Evolutionary conservation across 2,888 invertebrate genomes (phyloP), one percentile per base, ranked within the genome.

Genomic region (Zele albiditarsus): DNA sequence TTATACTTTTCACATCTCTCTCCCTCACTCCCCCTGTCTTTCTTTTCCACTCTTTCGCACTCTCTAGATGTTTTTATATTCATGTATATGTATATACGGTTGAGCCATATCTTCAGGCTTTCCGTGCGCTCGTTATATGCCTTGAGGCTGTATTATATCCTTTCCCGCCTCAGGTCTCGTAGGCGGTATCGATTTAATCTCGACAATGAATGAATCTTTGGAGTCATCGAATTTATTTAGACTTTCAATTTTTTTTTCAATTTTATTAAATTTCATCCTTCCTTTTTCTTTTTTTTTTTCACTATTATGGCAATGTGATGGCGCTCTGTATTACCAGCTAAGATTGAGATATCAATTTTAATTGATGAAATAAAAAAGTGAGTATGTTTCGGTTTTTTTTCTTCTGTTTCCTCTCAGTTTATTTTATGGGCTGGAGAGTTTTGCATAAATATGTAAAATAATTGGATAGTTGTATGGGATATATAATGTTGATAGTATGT

Each of bases 161-260:
- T 38, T 38, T 14, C 27, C 10, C 16, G 42, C 46, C 38, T 16
- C n/a, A 16, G n/a, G 25, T 23, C 31, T 68, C 68, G 73, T 73
- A 73, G 73, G 73, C 73, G 73, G 53, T 73, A 73, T 73, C 68
- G 73, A 62, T 73, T 67, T 68, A 68, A 73, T 73, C 73, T 68
- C 42, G 58, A 49, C 60, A 16, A 68, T 60, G 38, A 42, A 67
- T 67, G 66, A 67, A 67, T 67, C 66, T 53, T 53, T 20, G 66
- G 14, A 67, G 66, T 60, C 71, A 58, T 66, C 75, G 75, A 75
- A 53, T 75, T 49, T 70, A 67, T 68, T 42, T 70, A 63, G 33
- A n/a, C 8, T 31, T 23, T 14, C 4, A 28, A n/a, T 46, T 46
- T 42, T 58, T 38, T 28, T 23, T 67, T 20, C 23, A 60, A 49